These are phyloP conservation scores for Dryadula phaetusa DNA, from an alignment of 2,888 invertebrate species.

Conservation along the genomic window DNA sequence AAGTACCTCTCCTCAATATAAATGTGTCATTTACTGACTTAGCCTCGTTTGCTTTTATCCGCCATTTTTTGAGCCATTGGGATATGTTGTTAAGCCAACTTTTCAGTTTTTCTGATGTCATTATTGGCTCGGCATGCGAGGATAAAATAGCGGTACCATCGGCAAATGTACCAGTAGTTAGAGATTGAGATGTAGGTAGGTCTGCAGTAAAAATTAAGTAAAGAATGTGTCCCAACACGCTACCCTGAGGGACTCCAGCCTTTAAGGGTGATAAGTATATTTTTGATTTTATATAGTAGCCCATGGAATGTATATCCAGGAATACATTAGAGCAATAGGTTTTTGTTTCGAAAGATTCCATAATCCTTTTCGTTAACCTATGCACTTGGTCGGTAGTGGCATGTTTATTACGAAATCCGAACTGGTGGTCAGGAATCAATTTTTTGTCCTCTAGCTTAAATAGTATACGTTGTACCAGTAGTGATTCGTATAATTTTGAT, in stretches of 20 bases:
- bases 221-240: background rate
- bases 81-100: too few relatives aligned
- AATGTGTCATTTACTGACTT: too few relatives aligned
- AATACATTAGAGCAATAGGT: background rate
- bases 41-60: too few relatives aligned
- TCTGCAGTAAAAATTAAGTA: constrained; percentile 49
- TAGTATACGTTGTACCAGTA: constrained; percentile 17
- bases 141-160: too few relatives aligned
- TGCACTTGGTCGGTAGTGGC: constrained; percentile 13
- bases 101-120: too few relatives aligned
- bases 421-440: constrained; percentile 17
- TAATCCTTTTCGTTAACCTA: background rate
- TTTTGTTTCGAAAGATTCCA: constrained; percentile 1
- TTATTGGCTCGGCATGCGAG: too few relatives aligned
- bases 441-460: background rate
- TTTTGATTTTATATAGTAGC: too few relatives aligned
- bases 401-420: constrained; percentile 7
- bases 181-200: too few relatives aligned
- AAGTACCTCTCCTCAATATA: too few relatives aligned
- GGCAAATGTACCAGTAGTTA: too few relatives aligned
- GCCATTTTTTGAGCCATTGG: too few relatives aligned
- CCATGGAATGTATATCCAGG: too few relatives aligned
- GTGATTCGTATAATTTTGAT: constrained; percentile 38
- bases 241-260: background rate
- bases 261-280: background rate